phyloP scores from a whole-genome alignment of 2,797 vertebrate genomes.

The Cirrhinus mrigala region DNA sequence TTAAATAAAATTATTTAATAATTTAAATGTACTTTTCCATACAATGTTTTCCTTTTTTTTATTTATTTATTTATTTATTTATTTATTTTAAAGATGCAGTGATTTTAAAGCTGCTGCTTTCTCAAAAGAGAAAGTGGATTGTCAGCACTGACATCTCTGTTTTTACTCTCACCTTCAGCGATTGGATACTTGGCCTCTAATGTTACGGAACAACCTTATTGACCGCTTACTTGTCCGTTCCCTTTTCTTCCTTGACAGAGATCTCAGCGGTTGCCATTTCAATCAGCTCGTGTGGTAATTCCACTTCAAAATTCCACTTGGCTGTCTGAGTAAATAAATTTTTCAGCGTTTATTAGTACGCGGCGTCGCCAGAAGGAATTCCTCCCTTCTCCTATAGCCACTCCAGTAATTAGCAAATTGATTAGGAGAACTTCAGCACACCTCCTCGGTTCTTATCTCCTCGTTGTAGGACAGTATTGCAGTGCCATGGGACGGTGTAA shows the following conservation, averaged over 20 bases:
- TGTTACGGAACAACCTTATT: constrained; percentile 52
- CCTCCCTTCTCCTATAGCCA: constrained; percentile 77
- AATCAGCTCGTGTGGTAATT: constrained; percentile 76
- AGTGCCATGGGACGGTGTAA: constrained; percentile 79
- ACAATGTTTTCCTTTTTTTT: too few species aligned
- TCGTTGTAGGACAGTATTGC: constrained; percentile 82
- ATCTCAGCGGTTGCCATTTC: constrained; percentile 73
- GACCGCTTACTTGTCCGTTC: constrained; percentile 41
- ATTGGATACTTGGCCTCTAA: constrained; percentile 41
- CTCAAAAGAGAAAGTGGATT: constrained; percentile 27
- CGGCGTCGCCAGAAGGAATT: constrained; percentile 81
- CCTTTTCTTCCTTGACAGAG: constrained; percentile 71
- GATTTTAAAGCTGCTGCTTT: neutral
- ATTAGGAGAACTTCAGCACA: constrained; percentile 84
- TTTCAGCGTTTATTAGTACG: constrained; percentile 84
- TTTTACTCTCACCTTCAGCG: constrained; percentile 55
- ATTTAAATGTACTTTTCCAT: neutral
- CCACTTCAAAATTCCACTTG: constrained; percentile 80
- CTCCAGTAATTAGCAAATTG: constrained; percentile 86
- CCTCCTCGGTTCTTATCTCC: constrained; percentile 82
- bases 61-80: neutral
- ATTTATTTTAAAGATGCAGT: neutral
- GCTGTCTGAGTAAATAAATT: constrained; percentile 80
- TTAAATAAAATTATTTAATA: too few species aligned
- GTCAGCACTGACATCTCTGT: constrained; percentile 43